These are phyloP conservation scores for Tapera naevia DNA, from an alignment of 2,797 vertebrate species.

Conservation along the genomic window DNA sequence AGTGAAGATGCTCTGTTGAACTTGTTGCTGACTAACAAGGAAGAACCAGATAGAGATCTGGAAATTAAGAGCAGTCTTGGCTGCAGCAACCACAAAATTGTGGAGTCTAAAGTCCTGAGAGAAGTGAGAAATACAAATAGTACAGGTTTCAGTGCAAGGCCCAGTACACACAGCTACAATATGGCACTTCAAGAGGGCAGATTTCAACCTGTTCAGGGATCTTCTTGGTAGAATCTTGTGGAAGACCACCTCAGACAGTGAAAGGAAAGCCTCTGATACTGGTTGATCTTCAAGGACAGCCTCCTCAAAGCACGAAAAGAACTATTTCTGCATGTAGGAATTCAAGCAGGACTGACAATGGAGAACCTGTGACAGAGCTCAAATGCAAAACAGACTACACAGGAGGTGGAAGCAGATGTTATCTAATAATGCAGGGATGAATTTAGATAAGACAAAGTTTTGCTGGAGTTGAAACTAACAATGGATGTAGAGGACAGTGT, in stretches of 20 bases:
- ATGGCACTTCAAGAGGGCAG: not conserved
- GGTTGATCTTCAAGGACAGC: not conserved
- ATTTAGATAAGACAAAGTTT: not conserved
- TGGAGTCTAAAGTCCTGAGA: not conserved
- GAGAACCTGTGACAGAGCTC: not conserved
- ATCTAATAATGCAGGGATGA: not conserved
- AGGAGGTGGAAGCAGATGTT: not conserved
- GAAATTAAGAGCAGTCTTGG: not conserved
- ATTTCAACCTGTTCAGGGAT: not conserved
- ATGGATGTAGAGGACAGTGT: not conserved
- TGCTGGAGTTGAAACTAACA: not conserved
- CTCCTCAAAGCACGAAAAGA: not conserved
- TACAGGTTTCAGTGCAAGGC: not conserved
- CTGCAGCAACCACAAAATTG: not conserved
- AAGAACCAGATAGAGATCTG: not conserved
- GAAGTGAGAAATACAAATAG: not conserved
- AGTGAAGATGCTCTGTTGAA: not conserved
- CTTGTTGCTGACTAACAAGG: not conserved
- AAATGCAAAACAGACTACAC: not conserved
- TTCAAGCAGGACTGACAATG: not conserved
- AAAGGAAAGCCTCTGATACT: not conserved
- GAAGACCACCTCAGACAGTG: fast-evolving
- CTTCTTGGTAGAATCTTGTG: not conserved
- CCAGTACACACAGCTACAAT: not conserved
- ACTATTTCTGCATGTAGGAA: not conserved